A percentile compares a stretch with the other conserved stretches of the same genome.
These are phyloP conservation scores for Erebia aethiops DNA, from an alignment of 2,888 invertebrate species.

Conservation along the genomic window DNA sequence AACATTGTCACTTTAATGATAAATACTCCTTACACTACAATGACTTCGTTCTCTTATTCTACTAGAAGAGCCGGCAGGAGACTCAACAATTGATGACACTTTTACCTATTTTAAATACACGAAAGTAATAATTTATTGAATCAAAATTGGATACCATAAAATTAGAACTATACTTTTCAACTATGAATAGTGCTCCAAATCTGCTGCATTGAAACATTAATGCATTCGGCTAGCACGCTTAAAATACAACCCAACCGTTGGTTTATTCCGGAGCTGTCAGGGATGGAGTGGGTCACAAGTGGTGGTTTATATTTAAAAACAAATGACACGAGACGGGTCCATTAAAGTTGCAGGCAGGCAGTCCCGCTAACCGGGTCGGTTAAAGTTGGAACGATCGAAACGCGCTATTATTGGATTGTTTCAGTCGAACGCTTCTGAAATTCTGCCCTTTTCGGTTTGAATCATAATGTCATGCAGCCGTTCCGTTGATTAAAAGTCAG, in stretches of 20 bases:
- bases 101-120: background rate
- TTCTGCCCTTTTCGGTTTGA: slow-evolving; percentile 55
- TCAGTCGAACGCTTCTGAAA: slow-evolving; percentile 60
- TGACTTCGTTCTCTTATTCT: too few relatives aligned
- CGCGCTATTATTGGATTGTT: slow-evolving; percentile 75
- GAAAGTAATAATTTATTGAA: background rate
- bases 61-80: too few relatives aligned
- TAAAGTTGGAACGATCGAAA: slow-evolving; percentile 78
- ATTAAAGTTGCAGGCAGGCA: slow-evolving; percentile 73
- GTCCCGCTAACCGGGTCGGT: slow-evolving; percentile 70
- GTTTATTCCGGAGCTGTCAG: slow-evolving; percentile 66
- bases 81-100: too few relatives aligned
- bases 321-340: slow-evolving; percentile 64
- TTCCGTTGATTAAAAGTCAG: slow-evolving; percentile 50
- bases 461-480: slow-evolving; percentile 47
- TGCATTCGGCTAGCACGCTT: slow-evolving; percentile 37
- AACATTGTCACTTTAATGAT: too few relatives aligned
- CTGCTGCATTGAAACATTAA: slow-evolving; percentile 35
- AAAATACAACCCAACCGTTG: slow-evolving; percentile 50
- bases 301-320: slow-evolving; percentile 72
- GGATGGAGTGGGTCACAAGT: slow-evolving; percentile 64
- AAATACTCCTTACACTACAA: too few relatives aligned
- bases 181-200: slow-evolving; percentile 30
- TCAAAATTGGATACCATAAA: background rate
- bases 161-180: slow-evolving; percentile 19